A percentile compares a stretch with the other conserved stretches of the same genome.
phyloP scores from a whole-genome alignment of 2,113 vertebrate genomes.

The Anser cygnoides region DNA sequence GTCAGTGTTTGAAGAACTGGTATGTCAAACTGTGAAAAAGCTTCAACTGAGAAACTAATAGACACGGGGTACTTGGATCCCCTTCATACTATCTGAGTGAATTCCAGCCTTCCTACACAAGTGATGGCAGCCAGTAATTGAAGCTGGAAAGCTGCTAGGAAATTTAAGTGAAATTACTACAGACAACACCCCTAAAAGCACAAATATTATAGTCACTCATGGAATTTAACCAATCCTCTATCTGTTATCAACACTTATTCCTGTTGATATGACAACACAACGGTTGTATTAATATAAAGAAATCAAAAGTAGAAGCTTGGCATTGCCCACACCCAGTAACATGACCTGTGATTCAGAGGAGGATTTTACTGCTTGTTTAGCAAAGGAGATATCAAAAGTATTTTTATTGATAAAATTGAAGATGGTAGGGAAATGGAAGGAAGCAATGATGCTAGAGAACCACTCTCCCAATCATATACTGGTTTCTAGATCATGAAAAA shows the following conservation, averaged over 20 bases:
- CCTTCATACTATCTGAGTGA: neutral
- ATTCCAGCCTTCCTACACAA: neutral
- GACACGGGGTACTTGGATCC: neutral
- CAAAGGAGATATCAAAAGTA: neutral
- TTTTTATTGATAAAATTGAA: neutral
- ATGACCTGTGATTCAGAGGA: neutral
- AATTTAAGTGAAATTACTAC: neutral
- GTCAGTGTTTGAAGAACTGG: neutral
- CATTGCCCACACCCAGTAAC: neutral
- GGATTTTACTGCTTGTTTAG: neutral
- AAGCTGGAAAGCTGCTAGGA: neutral
- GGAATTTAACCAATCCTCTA: constrained; percentile 2
- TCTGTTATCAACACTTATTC: neutral
- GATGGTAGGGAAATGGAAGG: neutral
- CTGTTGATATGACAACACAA: neutral
- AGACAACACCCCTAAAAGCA: neutral
- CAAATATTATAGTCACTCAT: neutral
- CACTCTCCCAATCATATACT: neutral
- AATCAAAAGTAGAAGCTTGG: constrained; percentile 12
- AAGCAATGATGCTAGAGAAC: neutral
- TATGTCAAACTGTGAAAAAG: neutral
- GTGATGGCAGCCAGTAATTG: neutral
- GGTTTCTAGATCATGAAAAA: neutral
- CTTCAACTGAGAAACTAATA: neutral
- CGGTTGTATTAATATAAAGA: neutral